Conservation (phyloP, 37 sponge, comb jelly and placozoan species). For the Tethya wilhelma region DNA sequence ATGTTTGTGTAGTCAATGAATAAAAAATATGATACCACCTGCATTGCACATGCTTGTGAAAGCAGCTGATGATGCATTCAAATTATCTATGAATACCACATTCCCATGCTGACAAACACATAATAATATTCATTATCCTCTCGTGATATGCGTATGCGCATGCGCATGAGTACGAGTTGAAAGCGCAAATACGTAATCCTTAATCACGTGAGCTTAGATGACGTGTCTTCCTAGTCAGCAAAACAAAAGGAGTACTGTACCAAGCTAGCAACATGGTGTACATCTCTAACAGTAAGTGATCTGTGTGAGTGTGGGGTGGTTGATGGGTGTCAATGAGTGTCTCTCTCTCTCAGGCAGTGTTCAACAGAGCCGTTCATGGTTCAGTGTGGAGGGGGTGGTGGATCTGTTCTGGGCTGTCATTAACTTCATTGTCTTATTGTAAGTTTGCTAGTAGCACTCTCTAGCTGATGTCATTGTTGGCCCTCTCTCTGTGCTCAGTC, state of each 20-base stretch:
- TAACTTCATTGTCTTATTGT: conserved; percentile 53
- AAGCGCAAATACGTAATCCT: background rate
- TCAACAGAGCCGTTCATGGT: conserved; percentile 13
- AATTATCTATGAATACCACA: no score
- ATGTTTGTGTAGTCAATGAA: no score
- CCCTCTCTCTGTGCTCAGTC: conserved; percentile 5
- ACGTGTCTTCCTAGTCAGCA: background rate
- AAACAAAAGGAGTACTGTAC: background rate
- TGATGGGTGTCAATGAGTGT: background rate
- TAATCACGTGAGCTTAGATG: conserved; percentile 7
- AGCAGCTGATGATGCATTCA: no score
- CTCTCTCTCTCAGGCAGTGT: conserved; percentile 23
- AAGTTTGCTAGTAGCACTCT: no score
- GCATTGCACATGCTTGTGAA: no score
- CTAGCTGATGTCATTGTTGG: no score
- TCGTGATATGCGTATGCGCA: no score
- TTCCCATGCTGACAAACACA: no score
- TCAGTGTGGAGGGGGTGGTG: conserved; percentile 35
- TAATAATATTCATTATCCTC: no score
- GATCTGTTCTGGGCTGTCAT: conserved; percentile 57
- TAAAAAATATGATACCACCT: no score
- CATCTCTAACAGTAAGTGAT: conserved; percentile 30
- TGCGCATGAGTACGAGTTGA: no score
- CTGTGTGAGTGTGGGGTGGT: background rate
- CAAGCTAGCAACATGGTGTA: conserved; percentile 18